Evolutionary conservation across 2,113 vertebrate species (phyloP), one percentile per base, ranked within the genome.

Genomic region (Passerina amoena): DNA sequence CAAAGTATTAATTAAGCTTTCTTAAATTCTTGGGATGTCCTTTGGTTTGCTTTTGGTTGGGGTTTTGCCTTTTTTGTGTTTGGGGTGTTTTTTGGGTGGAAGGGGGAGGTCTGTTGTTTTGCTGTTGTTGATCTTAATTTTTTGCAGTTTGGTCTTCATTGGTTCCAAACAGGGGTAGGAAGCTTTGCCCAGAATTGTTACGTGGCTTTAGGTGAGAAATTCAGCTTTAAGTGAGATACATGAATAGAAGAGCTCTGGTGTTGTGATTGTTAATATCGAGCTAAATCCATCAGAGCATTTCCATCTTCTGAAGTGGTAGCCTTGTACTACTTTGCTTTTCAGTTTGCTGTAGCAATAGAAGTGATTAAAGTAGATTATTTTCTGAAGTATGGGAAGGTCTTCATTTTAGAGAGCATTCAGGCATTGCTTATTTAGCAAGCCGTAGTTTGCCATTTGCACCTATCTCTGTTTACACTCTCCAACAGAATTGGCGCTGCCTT

Each of bases 351-450:
- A 85, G 81, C 59, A 75, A 71, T 60, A 47, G 10, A 80, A 87
- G 24, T 13, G 7, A 48, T 85, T 91, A 89, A 94, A 95, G 77
- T 24, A 47, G 77, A 78, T 87, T 82, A 38, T 45, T 79, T 96
- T 90, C 65, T 57, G 8, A 93, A 85, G 66, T 69, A 57, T 73
- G 71, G 38, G 37, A 89, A 28, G 83, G 11, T 73, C 40, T 92
- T 61, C 7, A 77, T 93, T 92, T 90, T 69, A 86, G 63, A 90
- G 66, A 90, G 25, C 63, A 65, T 79, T 92, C 86, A 80, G 81
- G 30, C 51, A 69, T 45, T 80, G 48, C 53, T 94, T 88, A 69
- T 82, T 84, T 76, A 94, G 73, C 33, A 95, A 45, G 53, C 45
- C 27, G 33, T 69, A 73, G 61, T 73, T 70, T 82, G 35, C 71